Base-by-base conservation (phyloP, 2,113 vertebrate species). In the Tauraco erythrolophus region DNA sequence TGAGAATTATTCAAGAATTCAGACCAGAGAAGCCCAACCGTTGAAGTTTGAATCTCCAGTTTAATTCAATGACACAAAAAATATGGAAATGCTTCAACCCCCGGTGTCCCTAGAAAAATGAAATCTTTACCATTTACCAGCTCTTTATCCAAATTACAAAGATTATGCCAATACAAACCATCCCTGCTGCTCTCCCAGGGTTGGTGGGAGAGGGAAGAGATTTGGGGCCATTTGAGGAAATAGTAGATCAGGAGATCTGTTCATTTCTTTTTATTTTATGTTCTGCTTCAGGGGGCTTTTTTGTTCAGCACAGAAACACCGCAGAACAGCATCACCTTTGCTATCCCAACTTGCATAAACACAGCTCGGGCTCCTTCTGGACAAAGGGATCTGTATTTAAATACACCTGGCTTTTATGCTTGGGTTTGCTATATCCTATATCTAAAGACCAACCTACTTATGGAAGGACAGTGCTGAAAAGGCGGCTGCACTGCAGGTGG, bases 21-120 rank as follows among this genome's bases (percentile, higher is more conserved):
- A 21, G 33, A n/a, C 19, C 53, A 74, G 61, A 61, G 60, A 53
- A 62, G 56, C 30, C 17, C n/a, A 56, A 30, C 18, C 66, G 51
- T 50, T 62, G 16, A 48, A 21, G 65, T 9, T 66, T 84, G 46
- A 54, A 50, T 19, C 25, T 23, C 31, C 65, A 39, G 53, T n/a
- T 50, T 39, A 57, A 53, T 37, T 60, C 27, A 56, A 1, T 50
- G 62, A 37, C 10, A 23, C 37, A 11, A 16, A 45, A 81, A 50
- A 23, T 0, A 58, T 0, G 2, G 14, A 58, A 79, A 33, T 17
- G 17, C 14, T 65, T 74, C 76, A 57, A 11, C 9, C 9, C 7
- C 27, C 31, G 7, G 13, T 65, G 84, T 91, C 41, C n/a, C 31
- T 28, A 10, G 51, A 46, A 78, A 68, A 64, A 0, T 2, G 48